Evolutionary conservation across 2,797 vertebrate species (phyloP), one percentile per base, ranked within the genome.

Genomic region (Rhynchotus rufescens): DNA sequence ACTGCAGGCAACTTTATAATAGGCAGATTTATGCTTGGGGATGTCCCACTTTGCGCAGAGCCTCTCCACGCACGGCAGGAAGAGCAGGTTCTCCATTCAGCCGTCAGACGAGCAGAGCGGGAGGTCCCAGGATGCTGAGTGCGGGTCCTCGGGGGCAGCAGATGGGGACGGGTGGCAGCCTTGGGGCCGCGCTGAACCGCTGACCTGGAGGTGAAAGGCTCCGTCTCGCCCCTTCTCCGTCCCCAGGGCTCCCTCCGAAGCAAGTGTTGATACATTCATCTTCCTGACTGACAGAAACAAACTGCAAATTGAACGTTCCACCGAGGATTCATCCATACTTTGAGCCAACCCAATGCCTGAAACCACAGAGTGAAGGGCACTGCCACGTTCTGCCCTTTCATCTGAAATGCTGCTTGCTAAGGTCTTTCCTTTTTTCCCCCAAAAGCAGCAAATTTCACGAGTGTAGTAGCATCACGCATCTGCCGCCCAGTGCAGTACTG

Each of bases 131-230:
- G 83, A 67, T 4, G 22, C 73, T 57, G 59, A 20, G 26, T 47
- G 68, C 0, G 34, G 64, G n/a, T n/a, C 60, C 65, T 68, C 34
- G 49, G 45, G 52, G 92, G 76, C 49, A 93, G 92, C 89, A 96
- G 84, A 96, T 96, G 86, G 95, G 30, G 12, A n/a, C 30, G 30
- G 30, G 52, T 4, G 30, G 54, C 54, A 56, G 54, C 73, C 0
- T 30, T 57, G 86, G 84, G 94, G 87, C 92, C 94, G 92, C 25
- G 96, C 57, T 95, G 93, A 97, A 94, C 71, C 69, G 72, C 32
- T 91, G 95, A 97, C 89, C 88, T 56, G 6, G 38, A 94, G 84
- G 80, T 92, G 86, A 95, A 96, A 94, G 92, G 94, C 89, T 94
- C 56, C 12, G 5, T 34, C 65, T 86, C 86, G 92, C 90, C 94